phyloP scores from a whole-genome alignment of 2,888 invertebrate genomes.

The Habroteleia sp. region DNA sequence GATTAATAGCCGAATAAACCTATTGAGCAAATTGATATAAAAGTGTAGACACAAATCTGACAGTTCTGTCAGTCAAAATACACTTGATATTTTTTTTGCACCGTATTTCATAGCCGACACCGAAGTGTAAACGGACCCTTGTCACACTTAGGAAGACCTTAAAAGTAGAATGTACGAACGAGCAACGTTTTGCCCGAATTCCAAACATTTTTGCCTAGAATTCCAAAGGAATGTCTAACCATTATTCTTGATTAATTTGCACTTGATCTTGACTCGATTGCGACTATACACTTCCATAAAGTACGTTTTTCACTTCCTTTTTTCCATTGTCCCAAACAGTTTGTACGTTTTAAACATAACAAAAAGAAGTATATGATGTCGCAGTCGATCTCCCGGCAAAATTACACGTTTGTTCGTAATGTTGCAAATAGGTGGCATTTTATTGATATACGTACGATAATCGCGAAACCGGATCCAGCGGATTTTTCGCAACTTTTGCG shows the following conservation, averaged over 20 bases:
- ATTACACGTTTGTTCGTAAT: constrained; percentile 34
- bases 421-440: constrained; percentile 23
- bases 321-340: background rate
- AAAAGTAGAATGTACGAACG: constrained; percentile 73
- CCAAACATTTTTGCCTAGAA: constrained; percentile 73
- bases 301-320: constrained; percentile 3
- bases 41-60: constrained; percentile 50
- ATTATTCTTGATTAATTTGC: constrained; percentile 67
- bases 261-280: constrained; percentile 49
- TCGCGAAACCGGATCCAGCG: constrained; percentile 17
- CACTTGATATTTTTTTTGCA: constrained; percentile 25
- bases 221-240: constrained; percentile 76
- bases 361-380: constrained; percentile 16
- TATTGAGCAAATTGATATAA: constrained; percentile 45
- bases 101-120: constrained; percentile 24
- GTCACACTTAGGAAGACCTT: constrained; percentile 77
- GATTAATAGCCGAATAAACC: constrained; percentile 21
- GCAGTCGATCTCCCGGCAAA: constrained; percentile 29
- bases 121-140: constrained; percentile 69
- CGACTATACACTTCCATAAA: constrained; percentile 27
- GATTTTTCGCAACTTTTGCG: constrained; percentile 15
- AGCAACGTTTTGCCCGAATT: constrained; percentile 76
- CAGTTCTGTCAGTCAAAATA: constrained; percentile 35
- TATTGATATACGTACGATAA: constrained; percentile 33
- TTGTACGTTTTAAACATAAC: constrained; percentile 12